Conservation (phyloP, 2,113 vertebrate species). For the Fregetta grallaria region DNA sequence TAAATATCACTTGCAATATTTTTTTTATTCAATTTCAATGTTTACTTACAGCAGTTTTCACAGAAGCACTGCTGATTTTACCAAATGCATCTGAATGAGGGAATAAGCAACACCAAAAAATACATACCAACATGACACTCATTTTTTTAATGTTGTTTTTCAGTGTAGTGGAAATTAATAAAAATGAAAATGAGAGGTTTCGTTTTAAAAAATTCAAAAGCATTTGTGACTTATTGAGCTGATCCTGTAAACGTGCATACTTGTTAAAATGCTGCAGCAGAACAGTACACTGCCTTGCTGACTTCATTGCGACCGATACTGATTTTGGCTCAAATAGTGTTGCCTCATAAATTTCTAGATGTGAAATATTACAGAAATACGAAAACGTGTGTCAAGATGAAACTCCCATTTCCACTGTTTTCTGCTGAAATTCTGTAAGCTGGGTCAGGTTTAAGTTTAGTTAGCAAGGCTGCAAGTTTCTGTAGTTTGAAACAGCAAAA, state of each 20-base stretch:
- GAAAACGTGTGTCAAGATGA: neutral
- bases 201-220: neutral
- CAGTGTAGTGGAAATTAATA: neutral
- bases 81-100: neutral
- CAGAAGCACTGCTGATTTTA: neutral
- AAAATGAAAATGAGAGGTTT: neutral
- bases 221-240: neutral
- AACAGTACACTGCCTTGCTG: neutral
- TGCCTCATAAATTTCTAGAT: neutral
- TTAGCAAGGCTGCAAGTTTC: conserved; percentile 31
- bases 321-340: neutral
- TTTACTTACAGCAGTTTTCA: neutral
- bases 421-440: conserved; percentile 34
- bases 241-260: neutral
- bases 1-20: neutral
- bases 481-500: conserved; percentile 41
- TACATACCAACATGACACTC: neutral
- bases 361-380: conserved; percentile 20
- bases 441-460: neutral
- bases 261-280: neutral
- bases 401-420: conserved; percentile 21
- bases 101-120: neutral
- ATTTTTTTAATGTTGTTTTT: neutral
- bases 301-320: neutral
- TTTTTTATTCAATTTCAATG: neutral